A percentile compares a stretch with the other conserved stretches of the same genome.
phyloP scores from a whole-genome alignment of 2,888 invertebrate genomes.

The Hipparchia semele region DNA sequence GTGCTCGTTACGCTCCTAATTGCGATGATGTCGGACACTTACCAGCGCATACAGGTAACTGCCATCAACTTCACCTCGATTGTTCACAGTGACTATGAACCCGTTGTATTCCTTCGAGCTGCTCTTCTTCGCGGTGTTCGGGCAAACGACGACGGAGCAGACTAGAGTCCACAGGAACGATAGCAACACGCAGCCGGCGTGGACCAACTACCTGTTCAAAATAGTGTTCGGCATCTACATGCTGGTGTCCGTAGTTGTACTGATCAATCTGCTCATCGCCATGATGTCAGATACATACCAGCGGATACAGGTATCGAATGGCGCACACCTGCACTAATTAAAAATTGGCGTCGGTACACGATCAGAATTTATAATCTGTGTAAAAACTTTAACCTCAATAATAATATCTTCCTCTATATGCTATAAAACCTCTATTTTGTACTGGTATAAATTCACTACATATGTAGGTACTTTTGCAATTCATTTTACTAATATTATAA shows the following conservation, averaged over 20 bases:
- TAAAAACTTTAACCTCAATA: background rate
- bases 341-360: slow-evolving; percentile 37
- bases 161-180: slow-evolving; percentile 86
- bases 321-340: slow-evolving; percentile 39
- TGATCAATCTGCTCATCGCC: slow-evolving; percentile 99
- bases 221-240: slow-evolving; percentile 96
- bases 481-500: no score
- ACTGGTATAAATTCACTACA: no score
- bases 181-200: slow-evolving; percentile 87
- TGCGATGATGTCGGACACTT: slow-evolving; percentile 99
- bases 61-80: slow-evolving; percentile 58
- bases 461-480: no score
- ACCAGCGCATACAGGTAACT: slow-evolving; percentile 98
- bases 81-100: slow-evolving; percentile 94
- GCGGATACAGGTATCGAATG: slow-evolving; percentile 93
- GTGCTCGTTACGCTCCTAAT: slow-evolving; percentile 99
- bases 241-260: slow-evolving; percentile 99
- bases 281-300: slow-evolving; percentile 99
- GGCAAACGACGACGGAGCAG: slow-evolving; percentile 93
- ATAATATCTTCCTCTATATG: no score
- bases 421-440: no score
- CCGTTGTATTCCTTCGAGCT: slow-evolving; percentile 97
- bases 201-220: slow-evolving; percentile 95
- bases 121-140: slow-evolving; percentile 99
- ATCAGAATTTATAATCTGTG: slow-evolving; percentile 5